Evolutionary conservation across 2,888 invertebrate genomes (phyloP).

Genomic region (Carcina quercana): DNA sequence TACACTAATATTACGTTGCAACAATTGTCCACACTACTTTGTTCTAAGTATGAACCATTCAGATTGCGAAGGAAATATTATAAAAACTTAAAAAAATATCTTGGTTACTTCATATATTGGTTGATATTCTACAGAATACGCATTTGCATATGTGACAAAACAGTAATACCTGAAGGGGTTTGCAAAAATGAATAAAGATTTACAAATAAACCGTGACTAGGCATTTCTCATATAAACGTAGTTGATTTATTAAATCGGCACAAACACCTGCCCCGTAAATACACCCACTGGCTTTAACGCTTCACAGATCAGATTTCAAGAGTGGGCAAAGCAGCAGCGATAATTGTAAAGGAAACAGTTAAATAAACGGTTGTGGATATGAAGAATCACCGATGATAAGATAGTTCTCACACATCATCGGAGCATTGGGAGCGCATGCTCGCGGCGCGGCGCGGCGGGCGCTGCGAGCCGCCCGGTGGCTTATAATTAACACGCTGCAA

Average conservation of each 20-base stretch:
- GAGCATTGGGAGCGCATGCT: slow-evolving; percentile 42
- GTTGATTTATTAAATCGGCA: no score
- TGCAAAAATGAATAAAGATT: no score
- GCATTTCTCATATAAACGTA: no score
- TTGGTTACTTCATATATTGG: no score
- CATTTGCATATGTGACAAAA: no score
- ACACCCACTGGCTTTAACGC: no score
- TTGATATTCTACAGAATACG: no score
- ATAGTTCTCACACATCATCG: slow-evolving; percentile 49
- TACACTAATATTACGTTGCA: slow-evolving; percentile 36
- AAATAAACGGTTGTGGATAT: slow-evolving; percentile 53
- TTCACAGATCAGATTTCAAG: no score
- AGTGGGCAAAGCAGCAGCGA: slow-evolving; percentile 38
- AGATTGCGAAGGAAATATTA: slow-evolving; percentile 42
- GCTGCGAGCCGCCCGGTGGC: slow-evolving; percentile 62
- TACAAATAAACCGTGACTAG: no score
- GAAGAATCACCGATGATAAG: slow-evolving; percentile 54
- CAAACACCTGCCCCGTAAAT: no score
- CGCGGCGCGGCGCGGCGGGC: slow-evolving; percentile 27
- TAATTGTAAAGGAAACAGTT: slow-evolving; percentile 51
- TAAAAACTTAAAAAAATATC: no score
- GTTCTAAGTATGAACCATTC: slow-evolving; percentile 31
- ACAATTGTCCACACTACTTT: slow-evolving; percentile 38
- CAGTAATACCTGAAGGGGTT: no score
- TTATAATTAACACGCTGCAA: slow-evolving; percentile 73